Evolutionary conservation across 2,888 invertebrate species (phyloP), one percentile per base, ranked within the genome.

Genomic region (Eurois occulta): DNA sequence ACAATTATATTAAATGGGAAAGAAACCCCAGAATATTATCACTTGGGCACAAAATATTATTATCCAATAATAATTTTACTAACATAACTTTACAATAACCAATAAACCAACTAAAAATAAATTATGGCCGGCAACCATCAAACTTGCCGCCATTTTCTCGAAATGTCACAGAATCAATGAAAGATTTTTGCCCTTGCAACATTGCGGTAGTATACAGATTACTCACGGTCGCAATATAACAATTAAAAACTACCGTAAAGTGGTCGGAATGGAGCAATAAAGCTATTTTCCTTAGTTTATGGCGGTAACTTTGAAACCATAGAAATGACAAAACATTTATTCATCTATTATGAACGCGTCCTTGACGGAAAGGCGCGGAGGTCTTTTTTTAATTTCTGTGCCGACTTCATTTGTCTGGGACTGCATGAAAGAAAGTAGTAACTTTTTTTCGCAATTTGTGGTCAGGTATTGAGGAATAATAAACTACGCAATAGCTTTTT

Each of bases 161-260:
- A 88, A 87, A 90, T 84, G 82, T 76, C 88, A 86, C 91, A 65
- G 41, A 65, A 65, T 65, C 65, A 28, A 90, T 89, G 84, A 90
- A 88, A 89, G 83, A 87, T 86, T 90, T 90, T 89, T 88, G 89
- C 86, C 88, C 88, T 86, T 87, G 87, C 90, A 91, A 89, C 86
- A 91, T 91, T 94, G 95, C 93, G 93, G 95, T 95, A 93, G 91
- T 92, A 87, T 92, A 87, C 79, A 90, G 90, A 95, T 94, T 92
- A 94, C 91, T 91, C 91, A 91, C 88, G 91, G 93, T 92, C 92
- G 91, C 93, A 94, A 94, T 93, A 93, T 91, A 94, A 92, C 91
- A 92, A 95, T 92, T 92, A 93, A 87, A 91, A 91, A 95, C 95
- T 95, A 95, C 95, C 90, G 95, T 94, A 94, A 92, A 92, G 91